Evolutionary conservation across 2,113 vertebrate genomes (phyloP), one percentile per base, ranked within the genome.

Genomic region (Nettapus auritus): DNA sequence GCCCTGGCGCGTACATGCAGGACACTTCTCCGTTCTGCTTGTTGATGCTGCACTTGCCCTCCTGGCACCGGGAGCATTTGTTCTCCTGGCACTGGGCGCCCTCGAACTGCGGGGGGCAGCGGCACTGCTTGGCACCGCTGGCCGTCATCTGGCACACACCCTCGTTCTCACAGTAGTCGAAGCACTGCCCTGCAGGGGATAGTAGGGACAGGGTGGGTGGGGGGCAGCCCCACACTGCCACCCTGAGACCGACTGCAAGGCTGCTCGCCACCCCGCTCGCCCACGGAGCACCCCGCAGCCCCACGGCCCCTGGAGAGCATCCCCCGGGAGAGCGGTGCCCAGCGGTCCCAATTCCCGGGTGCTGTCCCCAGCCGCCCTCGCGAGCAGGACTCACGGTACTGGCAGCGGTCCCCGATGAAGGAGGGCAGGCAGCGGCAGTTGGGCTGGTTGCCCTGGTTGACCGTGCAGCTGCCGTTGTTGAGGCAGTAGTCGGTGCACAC

Each of bases 381-480:
- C 52, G 15, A 56, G 55, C 3, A 17, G 64, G 91, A 99, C 99
- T 99, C 97, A 99, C 99, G 98, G 98, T 98, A 99, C 97, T 99
- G 99, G 98, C 99, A 99, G 96, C 98, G 98, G 97, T 99, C 99
- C 8, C 99, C 99, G 60, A 97, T 98, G 98, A 98, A 99, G 81
- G 97, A 97, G 2, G 96, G 70, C 0, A 75, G 95, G 96, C 99
- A 99, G 90, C 98, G 98, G 93, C 99, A 99, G 95, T 96, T 99
- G 64, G 99, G 99, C 96, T 99, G 99, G 98, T 99, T 99, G 95
- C 99, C 99, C 59, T 97, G 97, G 98, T 98, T 99, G 92, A 99
- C 99, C 0, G 98, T 95, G 97, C 99, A 99, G 96, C 97, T 99
- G 91, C 99, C 99, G 8, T 98, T 98, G 84, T 99, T 99, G 88